A percentile compares a stretch with the other conserved stretches of the same genome.
These are phyloP conservation scores for Halocynthia aurantium DNA, from an alignment of 23 tunicate genomes.

Conservation along the genomic window DNA sequence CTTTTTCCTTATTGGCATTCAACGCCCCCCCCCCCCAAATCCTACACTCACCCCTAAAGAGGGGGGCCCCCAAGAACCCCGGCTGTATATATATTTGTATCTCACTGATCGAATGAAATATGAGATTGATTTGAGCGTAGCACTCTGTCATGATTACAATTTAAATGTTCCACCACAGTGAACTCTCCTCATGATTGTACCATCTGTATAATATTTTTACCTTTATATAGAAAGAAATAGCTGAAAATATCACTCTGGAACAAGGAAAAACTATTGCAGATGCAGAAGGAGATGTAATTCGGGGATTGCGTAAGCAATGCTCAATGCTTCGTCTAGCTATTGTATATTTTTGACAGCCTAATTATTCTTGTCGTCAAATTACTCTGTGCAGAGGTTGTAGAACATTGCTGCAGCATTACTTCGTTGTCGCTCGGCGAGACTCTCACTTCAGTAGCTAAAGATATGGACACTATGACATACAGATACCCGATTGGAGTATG, in stretches of 20 bases:
- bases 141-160: too few species aligned
- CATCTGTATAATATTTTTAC: not conserved
- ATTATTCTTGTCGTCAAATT: not conserved
- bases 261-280: conserved; percentile 96
- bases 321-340: not conserved
- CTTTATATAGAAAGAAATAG: conserved; percentile 67
- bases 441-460: conserved; percentile 81
- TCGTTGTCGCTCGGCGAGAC: conserved; percentile 90
- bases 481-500: conserved; percentile 97
- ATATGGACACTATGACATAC: conserved; percentile 91
- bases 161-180: not conserved
- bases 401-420: conserved; percentile 96
- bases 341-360: not conserved
- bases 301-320: conserved; percentile 78
- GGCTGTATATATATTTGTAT: too few species aligned
- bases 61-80: too few species aligned
- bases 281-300: conserved; percentile 98
- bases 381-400: conserved; percentile 78
- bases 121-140: too few species aligned
- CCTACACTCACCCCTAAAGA: too few species aligned
- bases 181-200: not conserved
- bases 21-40: too few species aligned
- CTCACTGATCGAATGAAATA: too few species aligned
- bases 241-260: conserved; percentile 72
- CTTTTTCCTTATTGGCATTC: too few species aligned